Evolutionary conservation across 2,113 vertebrate species (phyloP).

Genomic region (Neodon shergylaensis): DNA sequence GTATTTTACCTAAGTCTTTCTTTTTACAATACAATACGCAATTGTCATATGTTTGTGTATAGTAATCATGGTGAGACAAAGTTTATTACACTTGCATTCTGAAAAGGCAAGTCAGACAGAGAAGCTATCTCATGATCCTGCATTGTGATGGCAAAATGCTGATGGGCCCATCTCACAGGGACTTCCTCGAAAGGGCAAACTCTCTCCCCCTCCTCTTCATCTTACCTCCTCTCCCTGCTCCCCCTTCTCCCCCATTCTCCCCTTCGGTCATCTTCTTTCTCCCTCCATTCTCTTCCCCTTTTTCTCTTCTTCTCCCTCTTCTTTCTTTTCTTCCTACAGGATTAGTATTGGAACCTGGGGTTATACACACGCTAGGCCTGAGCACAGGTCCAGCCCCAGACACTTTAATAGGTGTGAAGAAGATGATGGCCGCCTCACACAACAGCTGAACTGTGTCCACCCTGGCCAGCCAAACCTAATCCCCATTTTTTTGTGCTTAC

Average conservation of each 20-base stretch:
- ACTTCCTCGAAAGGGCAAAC: background rate
- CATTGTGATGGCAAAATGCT: background rate
- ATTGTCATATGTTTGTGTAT: background rate
- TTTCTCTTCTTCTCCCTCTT: background rate
- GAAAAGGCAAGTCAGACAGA: background rate
- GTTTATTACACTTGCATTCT: background rate
- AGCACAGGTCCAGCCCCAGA: background rate
- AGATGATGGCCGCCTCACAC: background rate
- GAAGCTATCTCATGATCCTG: background rate
- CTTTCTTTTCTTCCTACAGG: too few species aligned
- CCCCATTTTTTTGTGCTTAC: background rate
- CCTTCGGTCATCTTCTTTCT: fast-evolving
- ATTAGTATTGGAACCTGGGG: fast-evolving
- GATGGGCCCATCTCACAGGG: background rate
- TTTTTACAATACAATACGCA: background rate
- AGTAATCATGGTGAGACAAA: background rate
- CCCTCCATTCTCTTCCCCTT: too few species aligned
- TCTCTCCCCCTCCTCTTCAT: background rate
- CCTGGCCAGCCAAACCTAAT: background rate
- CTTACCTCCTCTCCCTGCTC: too few species aligned
- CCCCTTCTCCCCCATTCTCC: background rate
- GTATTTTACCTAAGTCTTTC: background rate
- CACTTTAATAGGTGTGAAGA: background rate
- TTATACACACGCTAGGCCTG: too few species aligned
- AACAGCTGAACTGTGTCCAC: background rate